Evolutionary conservation across 2,797 vertebrate species (phyloP), one percentile per base, ranked within the genome.

Genomic region (Mergus octosetaceus): DNA sequence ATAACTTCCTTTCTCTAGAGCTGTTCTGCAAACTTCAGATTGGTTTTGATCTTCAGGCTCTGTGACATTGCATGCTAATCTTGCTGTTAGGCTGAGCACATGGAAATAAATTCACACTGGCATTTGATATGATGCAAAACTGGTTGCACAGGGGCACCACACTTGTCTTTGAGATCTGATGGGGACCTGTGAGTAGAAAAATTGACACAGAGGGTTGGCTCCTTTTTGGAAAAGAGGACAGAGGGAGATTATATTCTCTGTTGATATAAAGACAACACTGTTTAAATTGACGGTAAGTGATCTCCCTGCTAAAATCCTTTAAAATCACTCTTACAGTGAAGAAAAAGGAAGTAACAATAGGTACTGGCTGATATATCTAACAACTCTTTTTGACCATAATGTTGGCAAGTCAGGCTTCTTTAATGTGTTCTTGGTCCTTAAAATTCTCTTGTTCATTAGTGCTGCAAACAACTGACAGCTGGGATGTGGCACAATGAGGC

Each of bases 41-140:
- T 51, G 64, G 27, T 87, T 95, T 88, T 70, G 72, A 85, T 90
- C 32, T 91, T 84, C 66, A 88, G 24, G 32, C 41, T 32, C n/a
- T 75, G 19, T 15, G 57, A 32, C 78, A 78, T 13, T 58, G 10
- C 73, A 41, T 13, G 30, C 16, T 69, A 72, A 68, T 84, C 27
- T 57, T 73, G 21, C 38, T 65, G 38, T 41, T 60, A 88, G 32
- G 9, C 20, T 72, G 41, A 80, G 18, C 41, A 58, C 36, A 45
- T 0, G 9, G 13, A 80, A 89, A 79, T 7, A 61, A 64, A 85
- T 39, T 45, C 28, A 86, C 51, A 49, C 58, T 86, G 43, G 19
- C 51, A 51, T 72, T 86, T 62, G 57, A 68, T 49, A 27, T 43
- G 18, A 61, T 72, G 41, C 60, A 70, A 84, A 81, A 1, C 13